phyloP scores from a whole-genome alignment of 2,888 invertebrate species.

The Apantesis nais region DNA sequence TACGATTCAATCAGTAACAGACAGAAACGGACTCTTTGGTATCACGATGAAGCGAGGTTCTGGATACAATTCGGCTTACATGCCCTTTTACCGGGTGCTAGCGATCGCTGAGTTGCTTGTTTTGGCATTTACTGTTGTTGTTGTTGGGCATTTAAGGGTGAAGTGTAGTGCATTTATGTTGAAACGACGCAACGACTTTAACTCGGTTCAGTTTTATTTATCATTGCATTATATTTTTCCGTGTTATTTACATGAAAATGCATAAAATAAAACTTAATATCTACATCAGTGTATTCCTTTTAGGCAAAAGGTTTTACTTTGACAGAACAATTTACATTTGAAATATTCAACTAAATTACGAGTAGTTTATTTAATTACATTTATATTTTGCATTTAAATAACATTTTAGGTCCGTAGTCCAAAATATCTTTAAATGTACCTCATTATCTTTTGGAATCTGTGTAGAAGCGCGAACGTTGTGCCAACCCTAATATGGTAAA shows the following conservation, averaged over 20 bases:
- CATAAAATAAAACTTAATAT: neutral
- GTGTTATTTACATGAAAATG: neutral
- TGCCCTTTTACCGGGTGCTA: neutral
- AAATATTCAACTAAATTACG: no score
- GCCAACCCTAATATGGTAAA: conserved; percentile 47
- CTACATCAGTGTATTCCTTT: neutral
- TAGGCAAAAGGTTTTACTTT: no score
- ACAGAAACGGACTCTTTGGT: neutral
- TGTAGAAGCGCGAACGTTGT: neutral
- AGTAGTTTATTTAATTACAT: no score
- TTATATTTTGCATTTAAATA: no score
- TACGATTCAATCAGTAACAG: neutral
- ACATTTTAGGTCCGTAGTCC: neutral
- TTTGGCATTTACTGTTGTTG: neutral
- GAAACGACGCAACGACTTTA: neutral
- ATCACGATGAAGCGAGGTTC: neutral
- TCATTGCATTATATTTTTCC: neutral
- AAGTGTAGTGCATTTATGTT: neutral
- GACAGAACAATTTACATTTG: no score
- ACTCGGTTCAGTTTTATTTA: neutral
- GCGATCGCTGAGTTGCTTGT: neutral
- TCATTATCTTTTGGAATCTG: neutral
- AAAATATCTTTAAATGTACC: neutral
- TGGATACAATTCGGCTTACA: neutral
- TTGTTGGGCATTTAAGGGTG: neutral